These are phyloP conservation scores for Bovichtus diacanthus DNA, from an alignment of 2,797 vertebrate species.

Conservation along the genomic window DNA sequence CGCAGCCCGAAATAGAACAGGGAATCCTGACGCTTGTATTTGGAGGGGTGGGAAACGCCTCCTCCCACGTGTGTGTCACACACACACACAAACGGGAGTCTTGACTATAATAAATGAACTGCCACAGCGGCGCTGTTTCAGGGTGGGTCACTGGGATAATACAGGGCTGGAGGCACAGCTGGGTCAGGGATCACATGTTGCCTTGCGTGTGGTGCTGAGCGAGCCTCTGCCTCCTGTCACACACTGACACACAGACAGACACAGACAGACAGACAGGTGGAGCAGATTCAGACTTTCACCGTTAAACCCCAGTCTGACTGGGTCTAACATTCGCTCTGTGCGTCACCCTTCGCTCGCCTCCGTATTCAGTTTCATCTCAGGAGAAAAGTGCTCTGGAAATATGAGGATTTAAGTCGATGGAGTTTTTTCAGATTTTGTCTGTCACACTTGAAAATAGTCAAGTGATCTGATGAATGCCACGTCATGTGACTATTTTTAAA, in stretches of 20 bases:
- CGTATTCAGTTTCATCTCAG: not conserved
- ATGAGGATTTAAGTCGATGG: not conserved
- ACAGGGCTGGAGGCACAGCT: slow-evolving; percentile 66
- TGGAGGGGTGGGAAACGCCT: slow-evolving; percentile 66
- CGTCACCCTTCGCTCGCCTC: not conserved
- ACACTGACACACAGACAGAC: slow-evolving; percentile 28
- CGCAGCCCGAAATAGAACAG: slow-evolving; percentile 61
- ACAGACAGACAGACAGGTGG: slow-evolving; percentile 20
- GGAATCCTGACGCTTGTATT: slow-evolving; percentile 73
- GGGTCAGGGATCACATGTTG: slow-evolving; percentile 68
- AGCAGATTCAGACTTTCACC: slow-evolving; percentile 2
- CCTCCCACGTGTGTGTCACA: slow-evolving; percentile 38
- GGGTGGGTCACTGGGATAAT: slow-evolving; percentile 77
- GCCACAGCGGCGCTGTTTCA: slow-evolving; percentile 75
- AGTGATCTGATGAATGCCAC: not conserved
- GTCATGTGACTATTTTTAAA: not conserved
- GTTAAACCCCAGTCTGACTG: slow-evolving; percentile 4
- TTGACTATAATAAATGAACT: slow-evolving; percentile 78
- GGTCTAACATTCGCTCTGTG: not conserved
- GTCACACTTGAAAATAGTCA: not conserved
- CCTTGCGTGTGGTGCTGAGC: slow-evolving; percentile 60
- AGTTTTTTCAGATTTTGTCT: not conserved
- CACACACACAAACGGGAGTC: slow-evolving; percentile 49
- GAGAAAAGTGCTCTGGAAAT: slow-evolving; percentile 2
- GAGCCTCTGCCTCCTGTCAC: slow-evolving; percentile 68